Evolutionary conservation across 2,888 invertebrate genomes (phyloP).

Genomic region (Acronicta alni): DNA sequence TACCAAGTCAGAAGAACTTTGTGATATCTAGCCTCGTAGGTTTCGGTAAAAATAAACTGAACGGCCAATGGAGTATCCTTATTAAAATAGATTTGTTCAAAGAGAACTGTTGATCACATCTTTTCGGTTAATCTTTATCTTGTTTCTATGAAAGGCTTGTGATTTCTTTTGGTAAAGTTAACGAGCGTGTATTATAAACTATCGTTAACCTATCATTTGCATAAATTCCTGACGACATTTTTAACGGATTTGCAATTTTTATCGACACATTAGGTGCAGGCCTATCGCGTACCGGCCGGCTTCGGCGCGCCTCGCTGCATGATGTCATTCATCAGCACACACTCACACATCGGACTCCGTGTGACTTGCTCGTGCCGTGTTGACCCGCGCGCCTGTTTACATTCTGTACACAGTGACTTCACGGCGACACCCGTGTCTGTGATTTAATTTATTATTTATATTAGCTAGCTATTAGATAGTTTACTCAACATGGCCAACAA

Average conservation of each 20-base stretch:
- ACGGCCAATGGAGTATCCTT: too few relatives aligned
- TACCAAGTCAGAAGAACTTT: too few relatives aligned
- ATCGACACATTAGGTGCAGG: conserved; percentile 55
- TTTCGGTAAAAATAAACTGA: too few relatives aligned
- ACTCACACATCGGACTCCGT: conserved; percentile 81
- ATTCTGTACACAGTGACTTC: conserved; percentile 83
- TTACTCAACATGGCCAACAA: conserved; percentile 92
- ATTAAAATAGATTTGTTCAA: too few relatives aligned
- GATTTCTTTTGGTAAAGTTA: too few relatives aligned
- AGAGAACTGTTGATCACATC: too few relatives aligned
- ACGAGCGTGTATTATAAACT: too few relatives aligned
- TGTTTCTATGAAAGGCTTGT: too few relatives aligned
- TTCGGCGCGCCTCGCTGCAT: conserved; percentile 67
- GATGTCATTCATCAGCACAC: conserved; percentile 87
- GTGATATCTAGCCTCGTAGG: too few relatives aligned
- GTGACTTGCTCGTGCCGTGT: conserved; percentile 69
- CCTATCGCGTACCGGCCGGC: conserved; percentile 63
- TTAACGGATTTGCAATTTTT: conserved; percentile 22
- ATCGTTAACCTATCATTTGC: too few relatives aligned
- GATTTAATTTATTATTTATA: conserved; percentile 80
- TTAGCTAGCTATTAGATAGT: conserved; percentile 71
- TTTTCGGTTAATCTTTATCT: too few relatives aligned
- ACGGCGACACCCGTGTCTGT: conserved; percentile 81
- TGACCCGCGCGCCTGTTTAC: conserved; percentile 82
- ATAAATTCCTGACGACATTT: background rate